These are phyloP conservation scores for Caenorhabditis doughertyi DNA, from an alignment of 2,888 invertebrate species.

Conservation along the genomic window DNA sequence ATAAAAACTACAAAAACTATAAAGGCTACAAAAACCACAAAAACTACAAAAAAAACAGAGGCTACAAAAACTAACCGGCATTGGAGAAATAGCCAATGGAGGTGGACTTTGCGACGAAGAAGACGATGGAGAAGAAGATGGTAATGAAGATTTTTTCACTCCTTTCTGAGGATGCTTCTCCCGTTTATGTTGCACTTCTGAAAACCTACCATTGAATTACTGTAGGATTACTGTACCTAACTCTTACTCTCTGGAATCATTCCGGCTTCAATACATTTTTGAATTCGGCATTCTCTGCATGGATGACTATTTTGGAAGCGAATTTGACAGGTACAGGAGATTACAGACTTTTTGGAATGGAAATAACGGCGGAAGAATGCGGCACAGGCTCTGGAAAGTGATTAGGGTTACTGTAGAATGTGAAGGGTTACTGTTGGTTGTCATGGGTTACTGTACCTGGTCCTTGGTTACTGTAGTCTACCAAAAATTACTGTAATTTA, in stretches of 20 bases:
- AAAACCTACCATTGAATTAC: neutral
- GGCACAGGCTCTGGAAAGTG: conserved; percentile 45
- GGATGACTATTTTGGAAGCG: conserved; percentile 31
- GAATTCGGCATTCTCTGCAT: conserved; percentile 44
- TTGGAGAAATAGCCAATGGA: conserved; percentile 13
- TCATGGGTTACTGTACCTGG: too few species aligned
- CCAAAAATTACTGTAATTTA: too few species aligned
- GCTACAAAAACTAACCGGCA: neutral
- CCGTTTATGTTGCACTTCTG: conserved; percentile 38
- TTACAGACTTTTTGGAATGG: conserved; percentile 18
- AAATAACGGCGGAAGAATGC: conserved; percentile 47
- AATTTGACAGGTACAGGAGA: conserved; percentile 11
- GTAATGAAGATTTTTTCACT: neutral
- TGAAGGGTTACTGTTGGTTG: neutral
- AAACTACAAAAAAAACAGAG: too few species aligned
- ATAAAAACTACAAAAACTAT: too few species aligned
- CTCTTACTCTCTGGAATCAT: conserved; percentile 31
- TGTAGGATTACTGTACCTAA: neutral
- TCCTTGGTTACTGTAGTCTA: too few species aligned
- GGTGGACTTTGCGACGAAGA: neutral
- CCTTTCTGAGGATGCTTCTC: conserved; percentile 26
- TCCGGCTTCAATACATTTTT: conserved; percentile 14
- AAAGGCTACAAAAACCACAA: too few species aligned
- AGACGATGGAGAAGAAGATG: neutral
- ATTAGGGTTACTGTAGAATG: neutral